Base-by-base conservation (phyloP, 2,888 invertebrate species). In the Synanthedon tipuliformis region DNA sequence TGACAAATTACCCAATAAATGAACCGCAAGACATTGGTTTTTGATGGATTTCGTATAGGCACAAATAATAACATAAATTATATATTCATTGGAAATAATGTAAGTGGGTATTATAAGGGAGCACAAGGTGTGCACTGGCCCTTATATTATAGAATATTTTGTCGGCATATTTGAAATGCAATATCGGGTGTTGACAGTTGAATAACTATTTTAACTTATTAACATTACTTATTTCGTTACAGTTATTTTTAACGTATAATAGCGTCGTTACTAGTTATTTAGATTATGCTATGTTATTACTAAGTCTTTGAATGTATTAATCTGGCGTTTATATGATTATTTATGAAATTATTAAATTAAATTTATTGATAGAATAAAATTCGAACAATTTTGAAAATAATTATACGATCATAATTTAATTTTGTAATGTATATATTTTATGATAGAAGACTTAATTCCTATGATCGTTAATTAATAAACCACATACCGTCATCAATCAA, bases 111-210 rank as follows among this genome's bases (percentile, higher is more conserved):
- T 3, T 23, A 23, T 34, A 34, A 7, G 34, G 34, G 10, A 34
- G 34, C 8, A 34, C 40, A 54, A 18, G 56, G 52, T 61, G 58
- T 55, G 53, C 58, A 60, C 12, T 41, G 55, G 13, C 41, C 53
- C 50, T 56, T 45, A 53, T 23, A 50, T 40, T 51, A 23, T 54
- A 49, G 56, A 55, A 54, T 57, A 55, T 58, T 49, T 50, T 50
- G 59, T 59, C 63, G 63, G 63, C 53, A 51, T 56, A 57, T 61
- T 61, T 63, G 63, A 59, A 57, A 58, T 51, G 50, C 53, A 56
- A 62, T 57, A 61, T 55, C 27, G 54, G 54, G 55, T 56, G 59
- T 55, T 60, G 62, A 61, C 59, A 56, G 53, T 50, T 57, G 57
- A 56, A 57, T 56, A 48, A 55, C 41, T 50, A 53, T 53, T 56